Evolutionary conservation across 2,888 invertebrate species (phyloP), one percentile per base, ranked within the genome.

Genomic region (Mamestra brassicae): DNA sequence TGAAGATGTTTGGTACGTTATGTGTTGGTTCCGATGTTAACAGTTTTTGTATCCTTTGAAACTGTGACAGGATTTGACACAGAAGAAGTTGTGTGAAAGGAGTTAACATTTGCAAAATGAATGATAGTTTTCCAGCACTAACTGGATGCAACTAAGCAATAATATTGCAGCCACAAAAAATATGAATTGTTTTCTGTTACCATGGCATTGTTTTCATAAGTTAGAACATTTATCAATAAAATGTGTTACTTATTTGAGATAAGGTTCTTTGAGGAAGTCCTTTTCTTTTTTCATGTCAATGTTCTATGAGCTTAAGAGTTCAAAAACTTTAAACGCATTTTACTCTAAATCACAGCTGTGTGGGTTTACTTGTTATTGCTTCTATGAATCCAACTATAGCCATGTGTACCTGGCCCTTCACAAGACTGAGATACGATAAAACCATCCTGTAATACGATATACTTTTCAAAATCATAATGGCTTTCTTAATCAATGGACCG

Each of bases 401-500:
- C 55, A 45, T 8, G 45, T 8, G 1, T 45, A 45, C 10, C 45
- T 45, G 45, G 8, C 8, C 45, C 45, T 45, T 45, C 8, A 8
- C 3, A 3, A 34, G 26, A 26, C 26, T 26, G 26, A 26, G 26
- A 26, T 26, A 26, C 1, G 26, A 26, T 26, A 26, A 26, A 57
- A 15, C 15, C 34, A 3, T 34, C 13, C 34, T 34, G 7, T 13
- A 2, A 36, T 58, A 15, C 15, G 4, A 55, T 54, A 13, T 17
- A 36, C 13, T n/a, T n/a, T n/a, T 7, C 5, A 61, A 13, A 5
- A 8, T 45, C 11, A 4, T 26, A 61, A 34, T 6, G 8, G 38
- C 34, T 36, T 62, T 26, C 45, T 47, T 11, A 72, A 62, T 78
- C 65, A 72, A 36, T 45, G 36, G 61, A 26, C 67, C 50, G 38